Base-by-base conservation (phyloP, 1,140 invertebrate genomes). In the Semibalanus balanoides region DNA sequence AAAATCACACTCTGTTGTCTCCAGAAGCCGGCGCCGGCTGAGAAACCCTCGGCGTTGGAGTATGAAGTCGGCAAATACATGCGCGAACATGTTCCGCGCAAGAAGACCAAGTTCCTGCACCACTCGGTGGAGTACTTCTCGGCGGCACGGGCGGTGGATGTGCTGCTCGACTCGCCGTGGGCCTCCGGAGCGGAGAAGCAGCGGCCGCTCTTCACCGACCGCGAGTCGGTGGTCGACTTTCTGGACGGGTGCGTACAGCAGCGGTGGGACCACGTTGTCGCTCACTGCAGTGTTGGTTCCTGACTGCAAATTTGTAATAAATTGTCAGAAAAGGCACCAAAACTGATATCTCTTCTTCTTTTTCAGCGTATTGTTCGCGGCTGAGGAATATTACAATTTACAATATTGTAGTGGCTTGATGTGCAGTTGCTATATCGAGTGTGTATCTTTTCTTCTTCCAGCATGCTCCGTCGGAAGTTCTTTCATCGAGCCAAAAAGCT, bases 401-500 rank as follows among this genome's bases (percentile, higher is more conserved):
- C n/a, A n/a, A n/a, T n/a, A n/a, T n/a, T n/a, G n/a, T n/a, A n/a
- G n/a, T n/a, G n/a, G n/a, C n/a, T n/a, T n/a, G n/a, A n/a, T n/a
- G n/a, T n/a, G n/a, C n/a, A n/a, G n/a, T n/a, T n/a, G n/a, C n/a
- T n/a, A n/a, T n/a, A n/a, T n/a, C n/a, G n/a, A n/a, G n/a, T n/a
- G n/a, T n/a, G n/a, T n/a, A n/a, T n/a, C n/a, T n/a, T n/a, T n/a
- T n/a, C n/a, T n/a, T n/a, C n/a, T n/a, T n/a, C n/a, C 77, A 88
- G 87, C 74, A 92, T 97, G 90, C 83, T 98, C 78, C 87, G 89
- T 80, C 95, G 96, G 84, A 97, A 96, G 84, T 90, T 98, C 83
- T 98, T 96, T 84, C 96, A 98, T 85, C 89, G 96, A 79, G 96
- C 95, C 74, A 92, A 92, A 82, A 96, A 96, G 85, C 92, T 91